A percentile compares a stretch with the other conserved stretches of the same genome.
phyloP scores from a whole-genome alignment of 2,888 invertebrate genomes.

The Malthinus seriepunctatus region DNA sequence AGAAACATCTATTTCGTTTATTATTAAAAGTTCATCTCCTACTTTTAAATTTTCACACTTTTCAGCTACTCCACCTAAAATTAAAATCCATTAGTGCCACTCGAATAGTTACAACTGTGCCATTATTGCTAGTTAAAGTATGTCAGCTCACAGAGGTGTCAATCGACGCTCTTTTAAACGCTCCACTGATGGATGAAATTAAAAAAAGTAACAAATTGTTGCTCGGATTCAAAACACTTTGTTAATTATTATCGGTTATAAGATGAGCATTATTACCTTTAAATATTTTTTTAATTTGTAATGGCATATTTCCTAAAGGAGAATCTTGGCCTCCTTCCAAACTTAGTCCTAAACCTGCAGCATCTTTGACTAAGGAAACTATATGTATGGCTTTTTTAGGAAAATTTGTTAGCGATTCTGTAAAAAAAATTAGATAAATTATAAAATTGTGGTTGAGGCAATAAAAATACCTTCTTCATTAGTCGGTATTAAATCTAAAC shows the following conservation, averaged over 20 bases:
- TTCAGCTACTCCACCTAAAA: constrained; percentile 84
- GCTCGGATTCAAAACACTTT: no score
- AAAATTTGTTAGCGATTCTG: neutral
- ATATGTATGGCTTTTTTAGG: constrained; percentile 8
- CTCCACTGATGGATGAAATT: no score
- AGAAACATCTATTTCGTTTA: constrained; percentile 80
- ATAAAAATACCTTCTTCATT: constrained; percentile 3
- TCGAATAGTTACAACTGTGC: neutral
- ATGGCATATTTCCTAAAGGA: constrained; percentile 84
- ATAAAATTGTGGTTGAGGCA: neutral
- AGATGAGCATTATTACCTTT: constrained; percentile 66
- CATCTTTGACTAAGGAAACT: constrained; percentile 70
- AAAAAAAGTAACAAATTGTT: no score
- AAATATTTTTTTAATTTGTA: constrained; percentile 91
- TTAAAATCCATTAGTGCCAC: neutral
- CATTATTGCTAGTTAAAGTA: constrained; percentile 9
- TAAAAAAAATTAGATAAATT: neutral
- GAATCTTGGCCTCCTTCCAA: constrained; percentile 93
- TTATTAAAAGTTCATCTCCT: constrained; percentile 84
- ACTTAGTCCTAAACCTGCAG: constrained; percentile 91
- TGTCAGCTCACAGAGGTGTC: neutral
- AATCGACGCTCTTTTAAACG: no score
- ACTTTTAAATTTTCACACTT: constrained; percentile 81
- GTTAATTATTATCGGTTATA: neutral
- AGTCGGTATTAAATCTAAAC: neutral